These are phyloP conservation scores for Pseudomyrmex concolor DNA, from an alignment of 1,140 invertebrate species.

Conservation along the genomic window DNA sequence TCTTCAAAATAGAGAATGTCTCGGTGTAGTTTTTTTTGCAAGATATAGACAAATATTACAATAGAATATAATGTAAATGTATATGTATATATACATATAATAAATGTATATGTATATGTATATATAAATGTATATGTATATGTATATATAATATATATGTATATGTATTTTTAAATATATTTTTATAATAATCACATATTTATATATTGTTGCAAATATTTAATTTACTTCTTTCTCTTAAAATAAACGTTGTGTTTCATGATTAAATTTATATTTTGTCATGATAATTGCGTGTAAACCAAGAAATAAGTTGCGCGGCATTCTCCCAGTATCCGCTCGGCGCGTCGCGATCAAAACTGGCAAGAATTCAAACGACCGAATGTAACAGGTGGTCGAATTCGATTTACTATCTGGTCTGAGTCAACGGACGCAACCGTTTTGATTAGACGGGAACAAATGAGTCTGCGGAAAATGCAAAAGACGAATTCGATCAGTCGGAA, in stretches of 20 bases:
- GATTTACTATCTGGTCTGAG: slow-evolving; percentile 13
- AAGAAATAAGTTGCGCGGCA: neutral
- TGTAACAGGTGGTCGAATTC: slow-evolving; percentile 68
- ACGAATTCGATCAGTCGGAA: slow-evolving; percentile 17
- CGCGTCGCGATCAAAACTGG: slow-evolving; percentile 25
- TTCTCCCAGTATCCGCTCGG: neutral
- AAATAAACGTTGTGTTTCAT: neutral
- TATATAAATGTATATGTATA: too few relatives aligned
- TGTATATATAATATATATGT: too few relatives aligned
- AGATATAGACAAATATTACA: neutral
- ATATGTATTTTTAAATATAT: too few relatives aligned
- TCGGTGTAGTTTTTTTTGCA: neutral
- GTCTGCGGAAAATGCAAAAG: slow-evolving; percentile 11
- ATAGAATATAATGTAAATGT: neutral
- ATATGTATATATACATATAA: neutral
- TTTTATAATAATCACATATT: neutral
- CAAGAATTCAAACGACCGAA: slow-evolving; percentile 38
- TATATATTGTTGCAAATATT: neutral
- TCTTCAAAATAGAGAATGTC: neutral
- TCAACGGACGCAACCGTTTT: neutral
- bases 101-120: too few relatives aligned
- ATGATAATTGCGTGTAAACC: neutral
- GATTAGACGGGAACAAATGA: slow-evolving; percentile 14
- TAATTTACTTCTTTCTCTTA: neutral
- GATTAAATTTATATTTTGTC: neutral